These are phyloP conservation scores for Heteropelma amictum DNA, from an alignment of 2,888 invertebrate species.

Conservation along the genomic window DNA sequence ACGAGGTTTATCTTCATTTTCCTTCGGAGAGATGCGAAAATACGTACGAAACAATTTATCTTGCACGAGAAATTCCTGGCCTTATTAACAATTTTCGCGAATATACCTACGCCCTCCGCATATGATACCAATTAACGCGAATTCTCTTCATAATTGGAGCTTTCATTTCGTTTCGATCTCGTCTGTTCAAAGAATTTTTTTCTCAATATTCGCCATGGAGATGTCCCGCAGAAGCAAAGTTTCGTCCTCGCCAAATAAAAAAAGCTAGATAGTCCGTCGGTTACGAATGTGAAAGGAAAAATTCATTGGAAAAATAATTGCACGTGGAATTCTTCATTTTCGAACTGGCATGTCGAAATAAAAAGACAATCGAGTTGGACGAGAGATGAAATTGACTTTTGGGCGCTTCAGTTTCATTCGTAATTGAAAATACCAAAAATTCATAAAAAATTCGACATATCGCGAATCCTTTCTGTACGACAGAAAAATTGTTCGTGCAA, in stretches of 20 bases:
- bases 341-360: background rate
- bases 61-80: constrained; percentile 13
- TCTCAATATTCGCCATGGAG: background rate
- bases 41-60: constrained; percentile 7
- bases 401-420: too few species aligned
- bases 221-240: background rate
- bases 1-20: constrained; percentile 3
- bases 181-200: background rate
- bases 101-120: constrained; percentile 10
- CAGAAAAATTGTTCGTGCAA: too few species aligned
- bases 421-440: too few species aligned
- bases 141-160: constrained; percentile 30
- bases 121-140: constrained; percentile 13
- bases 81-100: constrained; percentile 13
- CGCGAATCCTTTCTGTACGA: too few species aligned
- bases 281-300: constrained; percentile 7
- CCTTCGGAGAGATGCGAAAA: background rate
- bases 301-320: constrained; percentile 9
- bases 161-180: background rate
- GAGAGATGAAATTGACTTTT: too few species aligned
- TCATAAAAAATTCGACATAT: too few species aligned
- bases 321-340: constrained; percentile 3
- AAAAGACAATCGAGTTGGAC: too few species aligned
- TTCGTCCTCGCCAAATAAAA: too few species aligned
- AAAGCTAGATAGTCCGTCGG: too few species aligned